These are phyloP conservation scores for Holocentrus rufus DNA, from an alignment of 2,797 vertebrate genomes.

Conservation along the genomic window DNA sequence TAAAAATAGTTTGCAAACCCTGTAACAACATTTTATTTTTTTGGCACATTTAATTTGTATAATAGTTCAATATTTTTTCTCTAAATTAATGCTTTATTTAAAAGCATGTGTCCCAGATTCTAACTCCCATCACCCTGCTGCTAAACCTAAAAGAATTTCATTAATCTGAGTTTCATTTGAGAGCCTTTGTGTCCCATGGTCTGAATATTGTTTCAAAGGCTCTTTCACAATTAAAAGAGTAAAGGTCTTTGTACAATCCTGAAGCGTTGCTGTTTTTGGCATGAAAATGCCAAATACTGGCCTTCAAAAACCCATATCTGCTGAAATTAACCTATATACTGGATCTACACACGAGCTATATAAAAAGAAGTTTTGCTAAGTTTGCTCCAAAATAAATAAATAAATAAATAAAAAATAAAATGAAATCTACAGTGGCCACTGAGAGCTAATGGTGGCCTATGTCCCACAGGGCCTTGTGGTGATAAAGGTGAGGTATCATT, in stretches of 20 bases:
- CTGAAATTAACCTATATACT: neutral
- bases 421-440: slow-evolving; percentile 15
- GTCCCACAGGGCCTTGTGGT: slow-evolving; percentile 35
- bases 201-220: slow-evolving; percentile 28
- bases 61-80: neutral
- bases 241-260: neutral
- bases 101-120: neutral
- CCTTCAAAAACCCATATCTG: slow-evolving; percentile 37
- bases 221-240: neutral
- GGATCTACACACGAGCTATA: neutral
- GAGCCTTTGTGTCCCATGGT: slow-evolving; percentile 15
- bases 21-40: slow-evolving; percentile 21
- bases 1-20: slow-evolving; percentile 31
- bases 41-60: neutral
- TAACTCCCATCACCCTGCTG: neutral
- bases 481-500: slow-evolving; percentile 53
- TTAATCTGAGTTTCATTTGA: slow-evolving; percentile 17
- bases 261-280: neutral
- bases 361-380: slow-evolving; percentile 9
- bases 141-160: slow-evolving; percentile 7
- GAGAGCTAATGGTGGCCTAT: slow-evolving; percentile 45
- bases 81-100: slow-evolving; percentile 1
- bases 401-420: slow-evolving; percentile 1
- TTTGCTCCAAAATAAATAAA: neutral
- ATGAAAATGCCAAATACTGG: slow-evolving; percentile 30